Conservation (phyloP, 2,113 vertebrate genomes). For the Orycteropus afer region DNA sequence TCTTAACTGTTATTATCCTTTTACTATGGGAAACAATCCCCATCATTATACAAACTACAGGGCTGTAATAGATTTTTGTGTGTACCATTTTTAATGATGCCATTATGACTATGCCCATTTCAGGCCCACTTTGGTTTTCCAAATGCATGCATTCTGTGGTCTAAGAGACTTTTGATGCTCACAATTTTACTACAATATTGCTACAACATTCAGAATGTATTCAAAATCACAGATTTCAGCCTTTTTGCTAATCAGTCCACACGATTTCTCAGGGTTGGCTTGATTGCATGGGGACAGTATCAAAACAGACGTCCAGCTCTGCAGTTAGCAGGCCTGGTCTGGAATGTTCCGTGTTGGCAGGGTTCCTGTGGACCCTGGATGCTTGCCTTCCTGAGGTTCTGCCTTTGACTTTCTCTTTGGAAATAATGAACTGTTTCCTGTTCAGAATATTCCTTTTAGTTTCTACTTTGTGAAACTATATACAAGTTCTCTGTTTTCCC, state of each 20-base stretch:
- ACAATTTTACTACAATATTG: neutral
- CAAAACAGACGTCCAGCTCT: constrained; percentile 13
- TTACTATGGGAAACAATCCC: constrained; percentile 2
- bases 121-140: neutral
- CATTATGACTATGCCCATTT: neutral
- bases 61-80: neutral
- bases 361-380: constrained; percentile 12
- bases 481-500: constrained; percentile 35
- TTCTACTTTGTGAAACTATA: constrained; percentile 68
- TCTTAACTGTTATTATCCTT: constrained; percentile 27
- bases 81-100: neutral
- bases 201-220: neutral
- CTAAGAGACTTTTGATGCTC: neutral
- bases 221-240: neutral
- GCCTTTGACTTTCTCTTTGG: constrained; percentile 48
- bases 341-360: neutral
- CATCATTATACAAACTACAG: neutral
- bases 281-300: neutral
- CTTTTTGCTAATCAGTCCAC: neutral
- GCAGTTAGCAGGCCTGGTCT: neutral
- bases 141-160: neutral
- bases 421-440: constrained; percentile 59
- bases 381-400: neutral
- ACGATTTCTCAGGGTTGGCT: neutral
- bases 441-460: constrained; percentile 67